Conservation (phyloP, 2,797 vertebrate genomes). For the Lophius americanus region DNA sequence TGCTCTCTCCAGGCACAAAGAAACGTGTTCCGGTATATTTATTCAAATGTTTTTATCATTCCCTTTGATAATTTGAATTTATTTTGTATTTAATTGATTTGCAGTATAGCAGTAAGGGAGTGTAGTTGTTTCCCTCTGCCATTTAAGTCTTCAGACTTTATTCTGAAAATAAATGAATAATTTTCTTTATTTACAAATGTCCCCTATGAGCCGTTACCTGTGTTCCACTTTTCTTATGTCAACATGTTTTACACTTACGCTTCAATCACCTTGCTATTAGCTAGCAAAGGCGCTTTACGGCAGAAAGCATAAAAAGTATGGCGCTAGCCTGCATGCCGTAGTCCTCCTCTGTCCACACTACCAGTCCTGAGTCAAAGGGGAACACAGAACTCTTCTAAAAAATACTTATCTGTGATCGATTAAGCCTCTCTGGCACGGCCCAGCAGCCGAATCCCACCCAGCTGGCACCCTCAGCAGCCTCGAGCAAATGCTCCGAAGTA, state of each 20-base stretch:
- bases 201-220: constrained; percentile 50
- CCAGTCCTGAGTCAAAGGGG: constrained; percentile 62
- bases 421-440: constrained; percentile 65
- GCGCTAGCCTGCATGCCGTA: constrained; percentile 64
- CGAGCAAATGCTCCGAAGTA: constrained; percentile 60
- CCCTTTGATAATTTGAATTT: constrained; percentile 75
- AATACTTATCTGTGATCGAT: constrained; percentile 73
- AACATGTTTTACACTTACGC: constrained; percentile 66
- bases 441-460: constrained; percentile 56
- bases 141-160: constrained; percentile 46
- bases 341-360: constrained; percentile 55
- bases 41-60: constrained; percentile 73
- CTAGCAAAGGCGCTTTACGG: constrained; percentile 59
- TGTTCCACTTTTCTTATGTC: constrained; percentile 65
- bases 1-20: constrained; percentile 49
- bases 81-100: constrained; percentile 75
- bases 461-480: constrained; percentile 62
- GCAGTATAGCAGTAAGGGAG: constrained; percentile 60
- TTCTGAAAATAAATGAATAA: constrained; percentile 59
- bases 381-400: constrained; percentile 69
- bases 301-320: constrained; percentile 59
- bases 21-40: constrained; percentile 66
- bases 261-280: constrained; percentile 60
- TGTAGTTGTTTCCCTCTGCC: constrained; percentile 53
- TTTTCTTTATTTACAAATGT: constrained; percentile 49